Conservation (phyloP, 2,113 vertebrate genomes). For the Phaethornis superciliosus region DNA sequence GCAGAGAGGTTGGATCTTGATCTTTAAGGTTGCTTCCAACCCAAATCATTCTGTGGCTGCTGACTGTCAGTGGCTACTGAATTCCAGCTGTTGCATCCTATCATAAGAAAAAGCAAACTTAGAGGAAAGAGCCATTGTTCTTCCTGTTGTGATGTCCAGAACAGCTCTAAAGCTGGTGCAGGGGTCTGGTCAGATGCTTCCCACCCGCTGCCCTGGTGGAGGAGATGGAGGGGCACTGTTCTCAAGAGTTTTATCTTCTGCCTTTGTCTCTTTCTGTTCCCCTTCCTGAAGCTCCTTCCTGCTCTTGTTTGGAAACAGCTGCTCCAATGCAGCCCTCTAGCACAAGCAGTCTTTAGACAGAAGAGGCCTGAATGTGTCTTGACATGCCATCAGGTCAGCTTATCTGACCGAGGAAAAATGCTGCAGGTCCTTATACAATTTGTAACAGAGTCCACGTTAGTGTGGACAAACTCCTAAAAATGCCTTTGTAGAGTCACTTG, state of each 20-base stretch:
- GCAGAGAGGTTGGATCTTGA: too few relatives aligned
- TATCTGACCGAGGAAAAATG: not conserved
- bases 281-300: not conserved
- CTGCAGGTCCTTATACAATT: not conserved
- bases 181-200: too few relatives aligned
- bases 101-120: not conserved
- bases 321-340: not conserved
- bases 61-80: not conserved
- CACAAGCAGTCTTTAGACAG: not conserved
- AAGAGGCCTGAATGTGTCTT: not conserved
- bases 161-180: not conserved
- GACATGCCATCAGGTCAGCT: fast-evolving
- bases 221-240: too few relatives aligned
- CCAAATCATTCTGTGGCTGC: too few relatives aligned
- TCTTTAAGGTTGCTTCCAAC: too few relatives aligned
- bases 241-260: not conserved
- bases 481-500: not conserved
- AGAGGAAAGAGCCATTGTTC: not conserved
- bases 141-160: not conserved
- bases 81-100: not conserved
- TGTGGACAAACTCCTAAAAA: not conserved
- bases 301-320: not conserved
- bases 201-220: not conserved
- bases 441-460: not conserved
- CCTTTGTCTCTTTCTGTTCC: not conserved